Base-by-base conservation (phyloP, 2,113 vertebrate species). In the Platichthys stellatus region DNA sequence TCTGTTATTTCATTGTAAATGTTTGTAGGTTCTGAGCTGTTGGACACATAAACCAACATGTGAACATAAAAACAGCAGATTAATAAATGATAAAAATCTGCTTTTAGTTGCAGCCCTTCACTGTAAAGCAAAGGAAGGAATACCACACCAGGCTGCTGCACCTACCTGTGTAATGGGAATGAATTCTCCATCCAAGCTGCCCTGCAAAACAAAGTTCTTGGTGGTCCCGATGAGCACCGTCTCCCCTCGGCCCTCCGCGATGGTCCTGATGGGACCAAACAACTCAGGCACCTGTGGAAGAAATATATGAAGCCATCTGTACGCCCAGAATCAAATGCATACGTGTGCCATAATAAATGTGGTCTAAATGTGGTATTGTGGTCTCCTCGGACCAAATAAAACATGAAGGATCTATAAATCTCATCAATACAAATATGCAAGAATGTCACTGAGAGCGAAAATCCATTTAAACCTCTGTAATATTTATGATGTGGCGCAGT, bases 161-260 rank as follows among this genome's bases (percentile, higher is more conserved):
- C 38, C 20, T 72, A 99, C 98, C 96, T 99, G 98, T 70, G 97
- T 98, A 64, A 99, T 99, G 21, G 97, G 94, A 2, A 88, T 86
- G 31, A 99, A 99, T 17, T 96, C 95, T 79, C 97, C 97, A 0
- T 96, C 94, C 53, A 99, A 92, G 0, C 94, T 96, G 56, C 98
- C 97, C 74, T 97, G 97, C 4, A 99, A 90, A 49, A 99, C 96
- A 0, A 96, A 97, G 88, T 99, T 97, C 90, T 96, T 96, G 3
- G 98, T 99, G 6, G 98, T 99, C 68, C 98, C 98, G 59, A 99
- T 97, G 74, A 99, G 93, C 64, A 99, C 94, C 11, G 93, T 89
- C 0, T 98, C 95, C 1, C 97, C 97, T 85, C 96, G 95, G 57
- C 98, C 97, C 75, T 99, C 97, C 5, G 98, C 95, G 68, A 99